phyloP scores from a whole-genome alignment of 2,113 vertebrate genomes.

The Castor canadensis region DNA sequence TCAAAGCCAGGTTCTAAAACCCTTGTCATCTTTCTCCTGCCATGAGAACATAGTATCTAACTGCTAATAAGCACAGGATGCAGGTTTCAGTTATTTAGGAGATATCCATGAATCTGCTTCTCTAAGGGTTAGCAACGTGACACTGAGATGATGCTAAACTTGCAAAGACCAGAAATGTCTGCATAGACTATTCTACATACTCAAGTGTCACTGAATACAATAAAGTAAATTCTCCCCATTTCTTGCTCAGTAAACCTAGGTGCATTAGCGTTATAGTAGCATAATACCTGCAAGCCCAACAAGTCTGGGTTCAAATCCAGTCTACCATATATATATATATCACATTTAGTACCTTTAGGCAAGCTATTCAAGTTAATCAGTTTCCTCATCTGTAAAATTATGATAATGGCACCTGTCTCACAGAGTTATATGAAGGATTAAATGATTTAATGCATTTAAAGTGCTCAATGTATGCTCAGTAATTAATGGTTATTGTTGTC shows the following conservation, averaged over 20 bases:
- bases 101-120: neutral
- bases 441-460: constrained; percentile 3
- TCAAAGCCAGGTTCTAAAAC: neutral
- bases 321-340: neutral
- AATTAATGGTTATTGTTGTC: neutral
- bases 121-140: neutral
- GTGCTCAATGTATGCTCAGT: neutral
- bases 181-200: constrained; percentile 25
- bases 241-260: neutral
- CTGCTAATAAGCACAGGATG: neutral
- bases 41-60: neutral
- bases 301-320: neutral
- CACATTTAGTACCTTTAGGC: neutral
- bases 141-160: neutral
- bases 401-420: neutral
- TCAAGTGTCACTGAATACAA: neutral
- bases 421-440: neutral
- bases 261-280: neutral
- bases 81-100: constrained; percentile 6
- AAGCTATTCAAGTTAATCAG: constrained; percentile 25
- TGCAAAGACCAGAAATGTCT: neutral
- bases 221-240: constrained; percentile 19
- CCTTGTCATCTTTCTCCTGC: neutral
- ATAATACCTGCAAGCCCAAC: neutral
- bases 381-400: constrained; percentile 20